phyloP scores from a whole-genome alignment of 2,113 vertebrate species.

The Gasterosteus nipponicus region DNA sequence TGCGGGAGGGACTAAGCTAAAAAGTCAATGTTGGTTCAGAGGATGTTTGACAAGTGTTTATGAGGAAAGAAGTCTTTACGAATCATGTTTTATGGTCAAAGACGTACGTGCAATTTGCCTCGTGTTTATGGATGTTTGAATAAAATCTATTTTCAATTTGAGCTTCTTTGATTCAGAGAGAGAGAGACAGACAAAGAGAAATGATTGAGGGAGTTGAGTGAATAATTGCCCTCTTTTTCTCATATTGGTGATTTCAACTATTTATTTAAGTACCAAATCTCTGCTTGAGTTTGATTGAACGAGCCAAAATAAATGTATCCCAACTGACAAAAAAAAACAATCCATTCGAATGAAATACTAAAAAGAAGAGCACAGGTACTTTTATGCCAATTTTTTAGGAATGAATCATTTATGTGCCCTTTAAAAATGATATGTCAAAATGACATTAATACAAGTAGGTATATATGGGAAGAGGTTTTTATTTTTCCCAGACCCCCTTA shows the following conservation, averaged over 20 bases:
- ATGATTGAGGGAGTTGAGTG: too few species aligned
- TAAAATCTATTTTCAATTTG: conserved; percentile 9
- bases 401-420: too few species aligned
- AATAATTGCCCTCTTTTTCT: too few species aligned
- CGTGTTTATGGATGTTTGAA: conserved; percentile 23
- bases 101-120: conserved; percentile 1
- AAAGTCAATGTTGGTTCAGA: conserved; percentile 25
- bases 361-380: too few species aligned
- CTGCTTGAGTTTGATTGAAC: too few species aligned
- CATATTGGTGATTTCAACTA: too few species aligned
- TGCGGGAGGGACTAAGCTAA: conserved; percentile 9
- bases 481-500: not conserved
- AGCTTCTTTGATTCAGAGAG: not conserved
- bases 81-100: conserved; percentile 11
- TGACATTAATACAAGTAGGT: not conserved
- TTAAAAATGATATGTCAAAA: not conserved
- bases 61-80: not conserved
- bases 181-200: not conserved
- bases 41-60: conserved; percentile 33
- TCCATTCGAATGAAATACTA: too few species aligned
- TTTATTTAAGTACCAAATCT: too few species aligned
- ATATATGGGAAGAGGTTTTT: not conserved
- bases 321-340: too few species aligned
- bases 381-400: too few species aligned
- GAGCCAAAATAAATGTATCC: too few species aligned